Evolutionary conservation across 2,888 invertebrate genomes (phyloP).

Genomic region (Megamerina dolium): DNA sequence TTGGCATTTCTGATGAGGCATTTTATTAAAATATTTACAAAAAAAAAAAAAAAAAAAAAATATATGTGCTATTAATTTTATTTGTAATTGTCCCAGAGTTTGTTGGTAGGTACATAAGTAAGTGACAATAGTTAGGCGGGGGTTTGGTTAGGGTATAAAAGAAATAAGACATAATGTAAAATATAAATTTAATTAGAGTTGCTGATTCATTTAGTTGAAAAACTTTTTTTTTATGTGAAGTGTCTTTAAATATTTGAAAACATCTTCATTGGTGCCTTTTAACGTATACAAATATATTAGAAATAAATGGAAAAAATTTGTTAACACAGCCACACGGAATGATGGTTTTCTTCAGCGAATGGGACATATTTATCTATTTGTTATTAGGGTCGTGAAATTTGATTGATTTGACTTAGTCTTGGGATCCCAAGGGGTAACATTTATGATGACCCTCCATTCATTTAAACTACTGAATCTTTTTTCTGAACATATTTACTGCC

Average conservation of each 20-base stretch:
- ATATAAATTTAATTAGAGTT: too few relatives aligned
- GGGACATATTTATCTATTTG: too few relatives aligned
- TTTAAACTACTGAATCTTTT: too few relatives aligned
- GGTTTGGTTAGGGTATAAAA: background rate
- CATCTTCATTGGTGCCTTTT: constrained; percentile 6
- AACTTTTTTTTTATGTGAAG: constrained; percentile 6
- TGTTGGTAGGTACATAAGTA: background rate
- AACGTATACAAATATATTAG: too few relatives aligned
- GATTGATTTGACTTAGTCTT: too few relatives aligned
- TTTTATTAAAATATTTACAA: constrained; percentile 11
- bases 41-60: too few relatives aligned
- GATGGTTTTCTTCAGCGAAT: background rate
- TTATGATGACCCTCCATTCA: too few relatives aligned
- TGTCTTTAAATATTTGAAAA: constrained; percentile 4
- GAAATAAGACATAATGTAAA: too few relatives aligned
- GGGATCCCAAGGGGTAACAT: too few relatives aligned
- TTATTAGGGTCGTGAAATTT: too few relatives aligned
- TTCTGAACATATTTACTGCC: too few relatives aligned
- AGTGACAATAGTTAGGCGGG: background rate
- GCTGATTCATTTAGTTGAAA: too few relatives aligned
- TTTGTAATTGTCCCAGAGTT: background rate
- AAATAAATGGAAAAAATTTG: constrained; percentile 1
- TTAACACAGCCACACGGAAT: background rate
- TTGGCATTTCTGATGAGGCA: constrained; percentile 13
- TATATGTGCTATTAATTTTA: constrained; percentile 14